A percentile compares a stretch with the other conserved stretches of the same genome.
Evolutionary conservation across 2,888 invertebrate species (phyloP).

Genomic region (Sthenelais limicola): DNA sequence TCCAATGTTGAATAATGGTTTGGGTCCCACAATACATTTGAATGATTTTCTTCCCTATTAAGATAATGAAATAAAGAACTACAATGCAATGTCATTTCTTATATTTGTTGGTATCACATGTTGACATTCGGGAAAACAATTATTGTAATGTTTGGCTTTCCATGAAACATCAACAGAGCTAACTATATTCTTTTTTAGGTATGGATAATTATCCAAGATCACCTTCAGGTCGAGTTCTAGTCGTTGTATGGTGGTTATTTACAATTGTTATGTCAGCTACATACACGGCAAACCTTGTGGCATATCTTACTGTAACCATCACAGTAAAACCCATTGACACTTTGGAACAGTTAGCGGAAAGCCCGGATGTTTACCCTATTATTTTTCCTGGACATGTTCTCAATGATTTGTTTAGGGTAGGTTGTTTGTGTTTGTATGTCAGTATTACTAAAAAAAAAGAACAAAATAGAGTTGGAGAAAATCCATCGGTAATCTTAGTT

Average conservation of each 20-base stretch:
- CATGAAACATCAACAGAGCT: no score
- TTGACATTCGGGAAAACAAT: no score
- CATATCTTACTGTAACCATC: slow-evolving; percentile 12
- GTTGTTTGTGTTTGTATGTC: not conserved
- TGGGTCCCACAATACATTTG: no score
- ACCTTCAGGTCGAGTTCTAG: slow-evolving; percentile 21
- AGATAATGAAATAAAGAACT: no score
- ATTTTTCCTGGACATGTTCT: slow-evolving; percentile 11
- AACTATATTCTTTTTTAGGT: not conserved
- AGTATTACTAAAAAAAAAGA: no score
- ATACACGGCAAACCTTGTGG: slow-evolving; percentile 30
- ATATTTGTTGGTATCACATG: no score
- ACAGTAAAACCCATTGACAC: slow-evolving; percentile 16
- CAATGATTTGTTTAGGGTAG: slow-evolving; percentile 1
- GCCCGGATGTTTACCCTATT: not conserved
- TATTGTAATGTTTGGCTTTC: no score
- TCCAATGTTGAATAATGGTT: no score
- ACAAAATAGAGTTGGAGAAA: no score
- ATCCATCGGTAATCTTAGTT: no score
- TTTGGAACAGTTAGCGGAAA: slow-evolving; percentile 4
- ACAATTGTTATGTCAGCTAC: slow-evolving; percentile 31
- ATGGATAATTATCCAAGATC: slow-evolving; percentile 21
- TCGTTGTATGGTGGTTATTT: slow-evolving; percentile 25
- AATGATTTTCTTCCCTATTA: no score
- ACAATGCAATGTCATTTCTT: no score